Evolutionary conservation across 2,113 vertebrate species (phyloP).

Genomic region (Oxyruncus cristatus): DNA sequence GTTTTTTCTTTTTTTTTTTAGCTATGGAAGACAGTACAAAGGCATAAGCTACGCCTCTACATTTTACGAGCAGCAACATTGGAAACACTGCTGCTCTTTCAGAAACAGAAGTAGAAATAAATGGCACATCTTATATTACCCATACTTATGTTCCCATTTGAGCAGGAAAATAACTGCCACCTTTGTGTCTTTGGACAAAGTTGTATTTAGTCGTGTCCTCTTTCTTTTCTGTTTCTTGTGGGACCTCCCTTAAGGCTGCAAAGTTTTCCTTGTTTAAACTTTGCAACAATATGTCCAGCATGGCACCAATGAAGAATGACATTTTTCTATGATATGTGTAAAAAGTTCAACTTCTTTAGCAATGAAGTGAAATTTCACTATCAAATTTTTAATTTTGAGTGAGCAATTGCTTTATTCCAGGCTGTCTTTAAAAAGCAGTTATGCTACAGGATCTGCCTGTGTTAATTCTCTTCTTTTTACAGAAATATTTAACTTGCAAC

Average conservation of each 20-base stretch:
- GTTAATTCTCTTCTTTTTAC: neutral
- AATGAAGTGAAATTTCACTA: neutral
- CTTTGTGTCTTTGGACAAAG: neutral
- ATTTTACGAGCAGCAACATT: neutral
- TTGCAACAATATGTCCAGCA: neutral
- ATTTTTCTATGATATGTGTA: accelerated
- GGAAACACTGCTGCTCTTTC: neutral
- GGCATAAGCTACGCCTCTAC: neutral
- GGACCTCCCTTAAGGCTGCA: neutral
- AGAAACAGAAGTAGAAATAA: neutral
- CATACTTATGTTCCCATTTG: no score
- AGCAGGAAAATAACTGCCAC: neutral
- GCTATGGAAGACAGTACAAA: accelerated
- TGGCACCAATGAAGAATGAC: neutral
- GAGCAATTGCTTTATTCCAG: neutral
- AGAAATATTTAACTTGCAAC: neutral
- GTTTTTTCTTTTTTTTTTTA: no score
- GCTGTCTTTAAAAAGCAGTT: neutral
- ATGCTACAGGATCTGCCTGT: neutral
- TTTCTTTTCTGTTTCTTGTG: neutral
- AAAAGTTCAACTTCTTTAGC: neutral
- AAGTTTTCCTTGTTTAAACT: neutral
- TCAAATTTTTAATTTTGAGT: neutral
- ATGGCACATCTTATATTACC: neutral
- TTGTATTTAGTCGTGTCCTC: neutral